A percentile compares a stretch with the other conserved stretches of the same genome.
These are phyloP conservation scores for Spermophilus dauricus DNA, from an alignment of 2,113 vertebrate genomes.

Conservation along the genomic window DNA sequence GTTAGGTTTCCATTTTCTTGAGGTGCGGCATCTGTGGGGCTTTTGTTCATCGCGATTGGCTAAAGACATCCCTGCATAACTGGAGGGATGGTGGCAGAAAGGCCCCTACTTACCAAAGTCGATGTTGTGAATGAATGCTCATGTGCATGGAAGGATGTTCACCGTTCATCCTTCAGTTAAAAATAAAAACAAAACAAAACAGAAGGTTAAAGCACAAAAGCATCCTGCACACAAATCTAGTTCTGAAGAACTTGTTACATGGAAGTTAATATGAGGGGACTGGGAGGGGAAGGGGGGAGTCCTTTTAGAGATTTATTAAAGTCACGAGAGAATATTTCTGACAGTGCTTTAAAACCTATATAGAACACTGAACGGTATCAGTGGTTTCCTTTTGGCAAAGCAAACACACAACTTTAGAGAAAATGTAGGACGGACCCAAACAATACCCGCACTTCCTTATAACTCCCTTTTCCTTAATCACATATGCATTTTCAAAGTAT, in stretches of 20 bases:
- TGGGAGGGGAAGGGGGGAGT: no score
- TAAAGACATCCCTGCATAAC: background rate
- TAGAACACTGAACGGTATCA: background rate
- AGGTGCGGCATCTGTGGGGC: background rate
- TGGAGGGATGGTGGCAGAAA: background rate
- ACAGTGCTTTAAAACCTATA: background rate
- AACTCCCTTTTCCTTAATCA: background rate
- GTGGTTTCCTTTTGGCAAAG: conserved; percentile 7
- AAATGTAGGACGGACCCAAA: background rate
- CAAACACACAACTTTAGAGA: background rate
- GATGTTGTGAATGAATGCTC: background rate
- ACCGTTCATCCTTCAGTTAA: background rate
- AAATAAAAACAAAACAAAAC: background rate
- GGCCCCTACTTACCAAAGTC: background rate
- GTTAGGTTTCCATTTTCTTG: conserved; percentile 45
- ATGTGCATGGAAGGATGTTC: background rate
- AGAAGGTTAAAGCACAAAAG: background rate
- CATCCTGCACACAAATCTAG: background rate
- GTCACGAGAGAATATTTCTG: background rate
- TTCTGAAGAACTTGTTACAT: background rate
- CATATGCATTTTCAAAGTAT: conserved; percentile 13
- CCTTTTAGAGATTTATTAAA: background rate
- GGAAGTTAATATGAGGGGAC: background rate
- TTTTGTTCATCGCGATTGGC: background rate
- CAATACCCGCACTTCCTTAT: background rate